Conservation (phyloP, 2,113 vertebrate species). For the Pelecanus crispus region DNA sequence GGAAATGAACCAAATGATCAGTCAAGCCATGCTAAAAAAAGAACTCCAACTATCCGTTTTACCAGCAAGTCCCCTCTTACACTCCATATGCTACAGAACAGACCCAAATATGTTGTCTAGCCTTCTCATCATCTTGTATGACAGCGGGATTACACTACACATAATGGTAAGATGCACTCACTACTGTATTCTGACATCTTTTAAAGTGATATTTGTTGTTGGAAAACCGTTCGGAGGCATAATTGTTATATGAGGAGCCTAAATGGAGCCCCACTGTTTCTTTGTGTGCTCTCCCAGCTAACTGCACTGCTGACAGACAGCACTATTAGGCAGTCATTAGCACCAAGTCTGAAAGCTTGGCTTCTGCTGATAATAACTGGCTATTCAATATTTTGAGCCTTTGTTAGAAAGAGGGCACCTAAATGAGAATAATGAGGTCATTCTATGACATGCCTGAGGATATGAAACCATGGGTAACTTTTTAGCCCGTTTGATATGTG, state of each 20-base stretch:
- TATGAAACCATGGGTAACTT: conserved; percentile 45
- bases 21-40: neutral
- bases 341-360: conserved; percentile 41
- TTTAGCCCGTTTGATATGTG: conserved; percentile 26
- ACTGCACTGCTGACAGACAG: conserved; percentile 69
- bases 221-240: neutral
- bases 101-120: neutral
- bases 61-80: neutral
- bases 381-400: conserved; percentile 47
- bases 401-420: conserved; percentile 16
- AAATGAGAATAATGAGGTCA: conserved; percentile 61
- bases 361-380: conserved; percentile 56
- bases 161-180: neutral
- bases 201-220: conserved; percentile 26
- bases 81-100: neutral
- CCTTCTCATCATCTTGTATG: neutral
- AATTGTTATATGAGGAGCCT: neutral
- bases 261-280: conserved; percentile 25
- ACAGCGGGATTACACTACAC: neutral
- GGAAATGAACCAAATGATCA: neutral
- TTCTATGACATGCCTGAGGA: conserved; percentile 44
- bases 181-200: neutral
- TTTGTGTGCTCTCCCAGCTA: conserved; percentile 57
- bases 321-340: conserved; percentile 75
- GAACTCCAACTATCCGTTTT: neutral